These are phyloP conservation scores for Isichthys henryi DNA, from an alignment of 2,113 vertebrate species.

Conservation along the genomic window DNA sequence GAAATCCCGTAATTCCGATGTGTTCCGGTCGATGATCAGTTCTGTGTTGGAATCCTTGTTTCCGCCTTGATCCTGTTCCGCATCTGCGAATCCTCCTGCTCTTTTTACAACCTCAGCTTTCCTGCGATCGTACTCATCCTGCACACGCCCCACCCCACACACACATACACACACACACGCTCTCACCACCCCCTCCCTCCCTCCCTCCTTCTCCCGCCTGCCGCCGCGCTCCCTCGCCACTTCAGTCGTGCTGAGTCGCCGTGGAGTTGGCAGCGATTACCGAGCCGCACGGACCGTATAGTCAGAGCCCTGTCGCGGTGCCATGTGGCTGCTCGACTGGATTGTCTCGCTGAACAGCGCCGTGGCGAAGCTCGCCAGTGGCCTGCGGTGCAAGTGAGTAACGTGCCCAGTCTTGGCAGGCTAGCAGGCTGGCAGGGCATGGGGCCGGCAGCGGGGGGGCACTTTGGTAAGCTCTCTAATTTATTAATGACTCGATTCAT, in stretches of 20 bases:
- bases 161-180: neutral
- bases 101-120: neutral
- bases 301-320: neutral
- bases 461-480: conserved; percentile 16
- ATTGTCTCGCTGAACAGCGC: conserved; percentile 62
- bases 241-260: conserved; percentile 20
- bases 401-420: neutral
- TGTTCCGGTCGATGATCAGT: neutral
- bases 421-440: conserved; percentile 9
- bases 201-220: conserved; percentile 3
- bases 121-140: neutral
- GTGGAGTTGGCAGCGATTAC: conserved; percentile 28
- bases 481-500: conserved; percentile 43
- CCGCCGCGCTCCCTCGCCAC: neutral
- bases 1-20: neutral
- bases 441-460: neutral
- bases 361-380: conserved; percentile 62
- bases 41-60: neutral
- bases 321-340: conserved; percentile 68
- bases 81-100: neutral
- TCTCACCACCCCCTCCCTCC: conserved; percentile 18
- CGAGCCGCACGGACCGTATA: neutral
- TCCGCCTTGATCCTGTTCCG: neutral
- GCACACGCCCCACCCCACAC: conserved; percentile 9
- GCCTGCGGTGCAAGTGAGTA: conserved; percentile 62